These are phyloP conservation scores for Acanthoscelides obtectus DNA, from an alignment of 2,888 invertebrate genomes.

Conservation along the genomic window DNA sequence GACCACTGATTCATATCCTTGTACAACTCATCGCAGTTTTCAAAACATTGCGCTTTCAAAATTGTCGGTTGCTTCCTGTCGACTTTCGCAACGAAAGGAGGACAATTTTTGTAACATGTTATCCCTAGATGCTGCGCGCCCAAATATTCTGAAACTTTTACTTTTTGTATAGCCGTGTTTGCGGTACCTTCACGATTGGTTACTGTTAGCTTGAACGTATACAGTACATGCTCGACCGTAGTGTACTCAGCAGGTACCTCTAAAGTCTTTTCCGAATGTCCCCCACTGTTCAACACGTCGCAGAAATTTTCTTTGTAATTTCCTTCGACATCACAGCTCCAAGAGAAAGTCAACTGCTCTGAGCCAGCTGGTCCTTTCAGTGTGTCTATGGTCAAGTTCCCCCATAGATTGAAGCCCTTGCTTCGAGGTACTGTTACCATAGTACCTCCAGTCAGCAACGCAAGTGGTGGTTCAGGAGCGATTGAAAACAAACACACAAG, in stretches of 20 bases:
- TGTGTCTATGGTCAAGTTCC: background rate
- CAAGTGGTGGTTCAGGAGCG: background rate
- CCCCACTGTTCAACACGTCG: background rate
- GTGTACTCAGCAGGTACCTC: background rate
- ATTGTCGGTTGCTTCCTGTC: slow-evolving; percentile 7
- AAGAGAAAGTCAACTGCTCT: background rate
- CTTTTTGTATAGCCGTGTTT: background rate
- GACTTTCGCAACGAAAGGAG: slow-evolving; percentile 11
- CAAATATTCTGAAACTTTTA: background rate
- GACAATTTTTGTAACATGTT: slow-evolving; percentile 16
- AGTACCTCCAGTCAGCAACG: background rate
- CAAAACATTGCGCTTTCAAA: slow-evolving; percentile 10
- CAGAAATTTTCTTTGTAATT: background rate
- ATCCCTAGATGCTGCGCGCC: background rate
- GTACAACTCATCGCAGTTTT: slow-evolving; percentile 2
- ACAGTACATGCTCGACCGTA: background rate
- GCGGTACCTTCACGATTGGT: background rate
- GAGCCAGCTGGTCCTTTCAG: background rate
- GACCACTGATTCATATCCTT: background rate
- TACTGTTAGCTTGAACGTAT: background rate
- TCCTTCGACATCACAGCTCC: background rate
- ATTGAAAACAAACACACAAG: background rate
- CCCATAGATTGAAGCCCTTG: background rate
- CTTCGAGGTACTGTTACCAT: background rate
- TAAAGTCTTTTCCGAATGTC: background rate